A percentile compares a stretch with the other conserved stretches of the same genome.
Evolutionary conservation across 1,140 invertebrate species (phyloP).

Genomic region (Mactra quadrangularis): DNA sequence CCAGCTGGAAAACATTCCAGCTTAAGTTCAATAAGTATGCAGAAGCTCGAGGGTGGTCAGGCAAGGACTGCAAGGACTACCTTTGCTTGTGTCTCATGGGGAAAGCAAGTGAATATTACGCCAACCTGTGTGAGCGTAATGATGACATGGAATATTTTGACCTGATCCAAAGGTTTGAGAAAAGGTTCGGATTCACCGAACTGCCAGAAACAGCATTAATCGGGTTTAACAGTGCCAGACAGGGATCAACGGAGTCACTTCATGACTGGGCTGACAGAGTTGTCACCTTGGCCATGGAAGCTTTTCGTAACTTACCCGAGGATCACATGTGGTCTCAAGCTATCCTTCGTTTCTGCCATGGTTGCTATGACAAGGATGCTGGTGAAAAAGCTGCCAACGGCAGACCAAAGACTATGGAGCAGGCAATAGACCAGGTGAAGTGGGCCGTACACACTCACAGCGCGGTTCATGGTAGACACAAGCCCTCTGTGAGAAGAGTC

Average conservation of each 20-base stretch:
- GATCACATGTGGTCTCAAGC: conserved; percentile 13
- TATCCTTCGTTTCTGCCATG: conserved; percentile 3
- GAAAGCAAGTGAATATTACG: conserved; percentile 21
- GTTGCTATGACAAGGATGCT: neutral
- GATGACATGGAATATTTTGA: neutral
- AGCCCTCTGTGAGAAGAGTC: neutral
- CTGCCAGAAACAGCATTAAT: conserved; percentile 27
- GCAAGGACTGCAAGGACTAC: neutral
- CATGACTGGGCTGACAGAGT: conserved; percentile 25
- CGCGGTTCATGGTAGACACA: neutral
- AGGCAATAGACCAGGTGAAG: conserved; percentile 33
- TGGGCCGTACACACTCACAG: conserved; percentile 18
- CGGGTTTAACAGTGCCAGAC: conserved; percentile 12
- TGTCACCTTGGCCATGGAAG: neutral
- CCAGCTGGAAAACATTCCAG: neutral
- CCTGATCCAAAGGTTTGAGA: conserved; percentile 5
- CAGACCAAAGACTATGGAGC: conserved; percentile 1
- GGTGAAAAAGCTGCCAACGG: neutral
- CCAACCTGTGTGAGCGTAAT: neutral
- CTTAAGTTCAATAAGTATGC: conserved; percentile 8
- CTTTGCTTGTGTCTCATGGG: neutral
- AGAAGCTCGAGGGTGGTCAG: neutral
- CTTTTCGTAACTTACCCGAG: neutral
- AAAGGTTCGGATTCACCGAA: conserved; percentile 38
- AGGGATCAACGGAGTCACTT: neutral